These are phyloP conservation scores for Drosophila nr. medialis DNA, from an alignment of 2,888 invertebrate genomes.

Conservation along the genomic window DNA sequence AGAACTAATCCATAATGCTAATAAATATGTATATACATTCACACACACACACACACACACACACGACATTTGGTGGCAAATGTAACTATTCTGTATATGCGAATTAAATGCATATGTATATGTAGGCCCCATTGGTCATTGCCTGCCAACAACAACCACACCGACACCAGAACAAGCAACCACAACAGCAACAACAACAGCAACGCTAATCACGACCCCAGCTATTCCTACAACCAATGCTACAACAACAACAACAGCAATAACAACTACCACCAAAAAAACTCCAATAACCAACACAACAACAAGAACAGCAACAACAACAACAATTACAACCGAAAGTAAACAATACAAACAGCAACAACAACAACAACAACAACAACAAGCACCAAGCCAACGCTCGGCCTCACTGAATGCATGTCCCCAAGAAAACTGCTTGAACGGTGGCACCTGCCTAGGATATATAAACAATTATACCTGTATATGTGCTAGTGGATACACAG, in stretches of 20 bases:
- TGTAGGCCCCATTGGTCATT: constrained; percentile 84
- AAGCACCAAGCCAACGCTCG: constrained; percentile 78
- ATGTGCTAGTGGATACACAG: constrained; percentile 89
- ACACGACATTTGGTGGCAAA: constrained; percentile 25
- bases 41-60: constrained; percentile 1
- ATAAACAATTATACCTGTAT: constrained; percentile 89
- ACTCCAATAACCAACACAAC: constrained; percentile 45
- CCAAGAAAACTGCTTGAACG: constrained; percentile 88
- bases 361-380: constrained; percentile 54
- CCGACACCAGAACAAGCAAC: constrained; percentile 67
- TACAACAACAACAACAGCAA: constrained; percentile 47
- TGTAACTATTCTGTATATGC: constrained; percentile 25
- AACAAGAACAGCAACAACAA: constrained; percentile 37
- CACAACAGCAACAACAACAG: constrained; percentile 60
- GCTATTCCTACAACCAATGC: constrained; percentile 46
- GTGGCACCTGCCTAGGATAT: constrained; percentile 89
- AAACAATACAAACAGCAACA: constrained; percentile 36
- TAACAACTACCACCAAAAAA: constrained; percentile 40
- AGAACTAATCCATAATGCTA: constrained; percentile 49
- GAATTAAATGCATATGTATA: constrained; percentile 7
- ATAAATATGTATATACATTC: constrained; percentile 15
- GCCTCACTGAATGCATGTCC: constrained; percentile 85
- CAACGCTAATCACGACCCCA: constrained; percentile 48
- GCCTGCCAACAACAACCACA: constrained; percentile 81
- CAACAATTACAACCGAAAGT: constrained; percentile 50